Base-by-base conservation (phyloP, 2,797 vertebrate genomes). In the Eupleurogrammus muticus region DNA sequence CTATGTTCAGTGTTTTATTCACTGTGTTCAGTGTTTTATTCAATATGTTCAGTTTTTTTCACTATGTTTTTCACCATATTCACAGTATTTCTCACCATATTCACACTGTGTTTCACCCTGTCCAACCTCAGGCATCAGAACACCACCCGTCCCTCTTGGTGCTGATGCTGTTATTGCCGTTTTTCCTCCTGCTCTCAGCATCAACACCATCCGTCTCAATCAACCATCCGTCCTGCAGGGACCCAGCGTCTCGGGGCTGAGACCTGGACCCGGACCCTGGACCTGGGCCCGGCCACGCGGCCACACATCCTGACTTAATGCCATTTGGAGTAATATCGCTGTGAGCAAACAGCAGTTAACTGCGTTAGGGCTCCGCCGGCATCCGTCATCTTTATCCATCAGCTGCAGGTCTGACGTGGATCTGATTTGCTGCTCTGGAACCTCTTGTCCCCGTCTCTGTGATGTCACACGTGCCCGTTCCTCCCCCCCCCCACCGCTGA, bases 361-460 rank as follows among this genome's bases (percentile, higher is more conserved):
- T 85, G 87, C 60, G 89, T 92, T 93, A 93, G 89, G 70, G 73
- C 80, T 77, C 73, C 55, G 57, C 87, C 71, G 9, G 78, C 87
- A 89, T 92, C 81, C 90, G 88, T 92, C 92, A 93, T 92, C 88
- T 90, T 92, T 91, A 89, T 89, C 87, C 91, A 92, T 89, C 87
- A 86, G 86, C 88, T 84, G 80, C 74, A 77, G 84, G 76, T 82
- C 75, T 86, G 87, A 90, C 89, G 67, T 61, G 67, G 89, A 91
- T 92, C 86, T 80, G 90, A 91, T 92, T 90, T 91, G 62, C 80
- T 75, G 66, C 68, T 73, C 40, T 28, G 21, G 84, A 89, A 82
- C 73, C 76, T 72, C 74, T 77, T 77, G 73, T 86, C 74, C 80
- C 28, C 28, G 28, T 6, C 6, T 3, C 28, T 28, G 28, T 77